These are phyloP conservation scores for Campylomormyrus tamandua DNA, from an alignment of 2,113 vertebrate species.

Conservation along the genomic window DNA sequence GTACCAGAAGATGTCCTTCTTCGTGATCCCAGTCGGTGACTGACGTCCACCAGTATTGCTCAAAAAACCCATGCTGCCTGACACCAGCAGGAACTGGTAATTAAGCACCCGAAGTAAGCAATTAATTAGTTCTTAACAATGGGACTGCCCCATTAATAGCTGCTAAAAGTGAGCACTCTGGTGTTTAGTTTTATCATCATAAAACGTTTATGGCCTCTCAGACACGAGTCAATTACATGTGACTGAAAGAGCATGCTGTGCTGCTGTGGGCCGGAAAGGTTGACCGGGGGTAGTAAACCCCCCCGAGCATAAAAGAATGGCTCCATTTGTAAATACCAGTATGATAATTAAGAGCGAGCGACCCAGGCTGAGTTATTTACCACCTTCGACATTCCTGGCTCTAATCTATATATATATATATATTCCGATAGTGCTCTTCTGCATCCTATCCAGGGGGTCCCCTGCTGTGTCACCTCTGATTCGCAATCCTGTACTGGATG, in stretches of 20 bases:
- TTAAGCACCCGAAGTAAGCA: slow-evolving; percentile 57
- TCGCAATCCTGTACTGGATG: neutral
- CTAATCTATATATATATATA: neutral
- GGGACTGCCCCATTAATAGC: slow-evolving; percentile 50
- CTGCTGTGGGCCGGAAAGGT: slow-evolving; percentile 47
- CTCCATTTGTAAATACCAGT: slow-evolving; percentile 53
- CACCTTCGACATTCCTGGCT: neutral
- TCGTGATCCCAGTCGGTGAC: neutral
- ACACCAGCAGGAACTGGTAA: slow-evolving; percentile 59
- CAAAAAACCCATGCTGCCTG: slow-evolving; percentile 44
- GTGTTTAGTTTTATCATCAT: slow-evolving; percentile 65
- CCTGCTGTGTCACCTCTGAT: neutral
- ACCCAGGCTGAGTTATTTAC: slow-evolving; percentile 1
- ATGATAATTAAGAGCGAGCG: slow-evolving; percentile 49
- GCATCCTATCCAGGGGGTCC: neutral
- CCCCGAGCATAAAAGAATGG: slow-evolving; percentile 48
- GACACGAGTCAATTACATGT: slow-evolving; percentile 63
- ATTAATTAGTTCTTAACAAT: slow-evolving; percentile 59
- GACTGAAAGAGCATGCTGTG: slow-evolving; percentile 47
- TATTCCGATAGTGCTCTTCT: neutral
- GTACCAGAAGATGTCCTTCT: neutral
- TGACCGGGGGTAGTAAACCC: slow-evolving; percentile 55
- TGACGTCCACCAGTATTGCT: slow-evolving; percentile 36
- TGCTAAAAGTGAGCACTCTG: slow-evolving; percentile 50
- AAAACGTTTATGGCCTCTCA: slow-evolving; percentile 60